Percentiles rank a stretch among this genome's conserved stretches.
phyloP scores from a whole-genome alignment of 2,113 vertebrate genomes.

The Canis aureus region DNA sequence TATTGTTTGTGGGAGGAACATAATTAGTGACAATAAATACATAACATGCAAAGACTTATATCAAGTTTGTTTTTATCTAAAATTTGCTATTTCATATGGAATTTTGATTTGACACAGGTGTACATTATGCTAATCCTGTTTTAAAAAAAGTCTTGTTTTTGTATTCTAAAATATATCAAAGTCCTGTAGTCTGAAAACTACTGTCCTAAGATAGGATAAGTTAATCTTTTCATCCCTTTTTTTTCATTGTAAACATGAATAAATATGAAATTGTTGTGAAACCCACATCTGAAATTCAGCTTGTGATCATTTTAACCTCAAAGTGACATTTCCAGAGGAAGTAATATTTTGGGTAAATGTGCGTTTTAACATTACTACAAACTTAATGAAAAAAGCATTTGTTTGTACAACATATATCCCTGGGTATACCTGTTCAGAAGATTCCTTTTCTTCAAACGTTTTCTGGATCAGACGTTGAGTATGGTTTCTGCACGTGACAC shows the following conservation, averaged over 20 bases:
- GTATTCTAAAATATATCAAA: not conserved
- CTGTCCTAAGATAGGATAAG: not conserved
- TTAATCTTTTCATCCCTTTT: not conserved
- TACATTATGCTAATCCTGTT: not conserved
- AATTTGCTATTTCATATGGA: not conserved
- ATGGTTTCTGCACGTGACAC: accelerated
- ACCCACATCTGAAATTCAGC: constrained; percentile 20
- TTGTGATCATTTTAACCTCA: not conserved
- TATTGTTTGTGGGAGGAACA: not conserved
- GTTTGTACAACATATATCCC: not conserved
- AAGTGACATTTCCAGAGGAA: not conserved
- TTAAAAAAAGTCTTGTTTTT: not conserved
- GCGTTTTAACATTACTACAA: not conserved
- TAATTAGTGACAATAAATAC: not conserved
- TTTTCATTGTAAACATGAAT: not conserved
- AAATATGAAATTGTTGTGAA: not conserved
- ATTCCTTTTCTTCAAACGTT: not conserved
- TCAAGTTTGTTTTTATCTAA: not conserved
- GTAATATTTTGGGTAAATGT: not conserved
- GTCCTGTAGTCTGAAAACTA: not conserved
- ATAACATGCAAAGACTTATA: not conserved
- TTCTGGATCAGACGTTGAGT: not conserved
- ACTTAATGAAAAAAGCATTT: not conserved
- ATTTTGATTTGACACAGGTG: not conserved
- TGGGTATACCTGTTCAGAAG: not conserved